Conservation (phyloP, 2,888 invertebrate genomes). For the Ischnus inquisitorius region DNA sequence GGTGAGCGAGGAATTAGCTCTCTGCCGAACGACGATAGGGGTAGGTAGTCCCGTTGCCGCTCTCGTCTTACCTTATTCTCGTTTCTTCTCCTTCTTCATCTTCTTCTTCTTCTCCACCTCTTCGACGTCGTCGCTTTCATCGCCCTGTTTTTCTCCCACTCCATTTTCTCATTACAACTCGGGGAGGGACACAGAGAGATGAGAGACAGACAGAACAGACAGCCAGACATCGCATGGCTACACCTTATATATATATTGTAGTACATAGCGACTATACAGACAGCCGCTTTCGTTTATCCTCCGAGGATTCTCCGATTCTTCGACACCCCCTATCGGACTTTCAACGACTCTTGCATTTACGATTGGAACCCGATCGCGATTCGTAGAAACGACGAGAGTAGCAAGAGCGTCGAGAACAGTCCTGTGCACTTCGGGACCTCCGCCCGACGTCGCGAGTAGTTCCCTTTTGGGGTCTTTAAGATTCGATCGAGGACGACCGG, state of each 20-base stretch:
- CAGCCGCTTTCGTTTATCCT: conserved; percentile 49
- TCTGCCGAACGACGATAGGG: conserved; percentile 53
- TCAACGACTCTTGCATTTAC: conserved; percentile 77
- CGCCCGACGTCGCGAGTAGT: conserved; percentile 28
- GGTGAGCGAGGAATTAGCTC: conserved; percentile 54
- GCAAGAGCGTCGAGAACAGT: conserved; percentile 23
- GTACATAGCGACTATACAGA: conserved; percentile 14
- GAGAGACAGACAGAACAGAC: not conserved
- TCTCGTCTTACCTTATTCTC: conserved; percentile 23
- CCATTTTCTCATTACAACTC: conserved; percentile 23
- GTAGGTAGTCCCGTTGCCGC: conserved; percentile 39
- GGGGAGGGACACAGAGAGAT: not conserved
- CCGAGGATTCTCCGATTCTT: conserved; percentile 41
- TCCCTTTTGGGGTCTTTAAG: conserved; percentile 61
- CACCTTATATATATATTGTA: not conserved
- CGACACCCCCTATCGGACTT: conserved; percentile 75
- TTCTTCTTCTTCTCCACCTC: conserved; percentile 13
- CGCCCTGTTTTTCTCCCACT: conserved; percentile 13
- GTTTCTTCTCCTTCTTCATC: conserved; percentile 29
- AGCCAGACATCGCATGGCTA: not conserved
- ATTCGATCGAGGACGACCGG: conserved; percentile 59
- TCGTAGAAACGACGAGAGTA: conserved; percentile 44
- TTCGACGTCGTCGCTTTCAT: conserved; percentile 9
- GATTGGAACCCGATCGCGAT: conserved; percentile 70
- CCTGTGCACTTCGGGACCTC: conserved; percentile 36